Evolutionary conservation across 2,888 invertebrate species (phyloP).

Genomic region (Chironomus tentans): DNA sequence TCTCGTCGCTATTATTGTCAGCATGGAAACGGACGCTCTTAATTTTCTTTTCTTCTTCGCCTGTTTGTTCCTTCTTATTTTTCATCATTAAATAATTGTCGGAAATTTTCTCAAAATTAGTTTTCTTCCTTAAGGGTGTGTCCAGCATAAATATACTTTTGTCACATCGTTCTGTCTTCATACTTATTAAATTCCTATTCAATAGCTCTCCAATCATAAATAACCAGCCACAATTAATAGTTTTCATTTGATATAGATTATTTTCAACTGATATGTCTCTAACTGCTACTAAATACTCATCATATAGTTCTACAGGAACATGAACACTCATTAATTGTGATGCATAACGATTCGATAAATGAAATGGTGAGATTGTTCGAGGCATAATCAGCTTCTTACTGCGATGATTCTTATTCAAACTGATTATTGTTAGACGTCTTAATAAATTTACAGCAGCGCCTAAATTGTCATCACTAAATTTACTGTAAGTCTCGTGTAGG

Average conservation of each 20-base stretch:
- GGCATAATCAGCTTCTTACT: constrained; percentile 33
- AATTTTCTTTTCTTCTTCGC: not conserved
- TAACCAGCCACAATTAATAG: constrained; percentile 44
- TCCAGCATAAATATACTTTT: constrained; percentile 43
- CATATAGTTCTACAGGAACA: constrained; percentile 34
- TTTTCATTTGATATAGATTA: constrained; percentile 36
- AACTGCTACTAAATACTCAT: constrained; percentile 37
- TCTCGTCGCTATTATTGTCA: not conserved
- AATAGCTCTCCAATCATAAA: constrained; percentile 44
- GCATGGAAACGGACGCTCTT: not conserved
- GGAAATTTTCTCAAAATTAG: constrained; percentile 4
- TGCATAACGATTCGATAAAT: constrained; percentile 42
- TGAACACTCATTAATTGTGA: constrained; percentile 33
- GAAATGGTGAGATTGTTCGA: constrained; percentile 36
- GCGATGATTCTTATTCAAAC: constrained; percentile 40
- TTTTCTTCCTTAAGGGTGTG: constrained; percentile 33
- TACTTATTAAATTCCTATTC: constrained; percentile 39
- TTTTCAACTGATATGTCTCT: constrained; percentile 33
- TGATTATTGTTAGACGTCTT: constrained; percentile 50
- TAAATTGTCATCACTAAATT: constrained; percentile 57
- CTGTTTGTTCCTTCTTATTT: not conserved
- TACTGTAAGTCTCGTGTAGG: constrained; percentile 60
- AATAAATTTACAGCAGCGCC: constrained; percentile 51
- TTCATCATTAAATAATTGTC: constrained; percentile 7
- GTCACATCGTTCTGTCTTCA: constrained; percentile 46